These are phyloP conservation scores for Pteria penguin DNA, from an alignment of 2,888 invertebrate species.

Conservation along the genomic window DNA sequence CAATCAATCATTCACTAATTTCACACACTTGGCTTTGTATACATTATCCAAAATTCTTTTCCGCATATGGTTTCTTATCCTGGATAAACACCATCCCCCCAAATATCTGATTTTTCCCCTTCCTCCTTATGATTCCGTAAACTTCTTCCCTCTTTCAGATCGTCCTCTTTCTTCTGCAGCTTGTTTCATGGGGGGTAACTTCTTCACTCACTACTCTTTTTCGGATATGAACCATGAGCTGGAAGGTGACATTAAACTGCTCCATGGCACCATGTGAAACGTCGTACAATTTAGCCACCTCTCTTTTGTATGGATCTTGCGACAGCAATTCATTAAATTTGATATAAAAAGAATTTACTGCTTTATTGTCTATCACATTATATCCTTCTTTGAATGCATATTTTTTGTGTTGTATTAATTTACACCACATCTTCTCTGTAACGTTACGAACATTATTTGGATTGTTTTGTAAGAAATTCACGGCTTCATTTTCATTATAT, in stretches of 20 bases:
- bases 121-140: conserved; percentile 27
- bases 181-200: background rate
- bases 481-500: background rate
- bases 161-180: background rate
- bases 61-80: conserved; percentile 9
- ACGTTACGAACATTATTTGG: background rate
- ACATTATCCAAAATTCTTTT: background rate
- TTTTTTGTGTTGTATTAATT: background rate
- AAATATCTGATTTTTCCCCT: conserved; percentile 27
- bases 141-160: background rate
- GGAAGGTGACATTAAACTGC: conserved; percentile 6
- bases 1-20: background rate
- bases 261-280: background rate
- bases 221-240: background rate
- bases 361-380: background rate
- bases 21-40: conserved; percentile 2
- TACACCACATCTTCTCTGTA: background rate
- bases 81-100: conserved; percentile 21
- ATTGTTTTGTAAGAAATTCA: background rate
- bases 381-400: background rate
- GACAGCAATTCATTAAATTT: background rate
- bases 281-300: background rate
- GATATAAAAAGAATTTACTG: too few species aligned
- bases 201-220: conserved; percentile 1
- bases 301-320: background rate